Evolutionary conservation across 2,113 vertebrate genomes (phyloP).

Genomic region (Lagopus leucura): DNA sequence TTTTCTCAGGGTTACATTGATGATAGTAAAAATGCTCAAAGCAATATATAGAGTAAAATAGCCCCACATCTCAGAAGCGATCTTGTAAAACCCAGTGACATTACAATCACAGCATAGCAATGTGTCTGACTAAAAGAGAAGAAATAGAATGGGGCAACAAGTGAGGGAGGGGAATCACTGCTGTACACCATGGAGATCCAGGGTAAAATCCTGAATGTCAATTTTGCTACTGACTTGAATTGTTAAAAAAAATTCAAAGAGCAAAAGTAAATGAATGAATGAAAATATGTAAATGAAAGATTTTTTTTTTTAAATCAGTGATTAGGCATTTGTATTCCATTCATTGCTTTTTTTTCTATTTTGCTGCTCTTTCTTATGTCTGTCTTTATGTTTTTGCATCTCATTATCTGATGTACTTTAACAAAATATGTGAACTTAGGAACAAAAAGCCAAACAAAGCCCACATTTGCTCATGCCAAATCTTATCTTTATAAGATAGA

Average conservation of each 20-base stretch:
- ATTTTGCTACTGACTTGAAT: background rate
- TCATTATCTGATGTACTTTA: background rate
- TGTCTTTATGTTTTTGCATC: background rate
- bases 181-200: background rate
- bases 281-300: background rate
- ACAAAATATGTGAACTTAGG: slow-evolving; percentile 8
- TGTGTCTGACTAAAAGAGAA: background rate
- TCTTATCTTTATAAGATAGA: background rate
- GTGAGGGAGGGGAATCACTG: background rate
- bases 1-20: background rate
- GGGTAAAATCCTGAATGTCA: background rate
- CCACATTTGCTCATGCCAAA: background rate
- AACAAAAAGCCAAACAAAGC: slow-evolving; percentile 21
- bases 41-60: background rate
- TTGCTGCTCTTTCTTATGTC: background rate
- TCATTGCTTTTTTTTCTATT: background rate
- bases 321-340: background rate
- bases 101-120: background rate
- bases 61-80: background rate
- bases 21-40: background rate
- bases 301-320: background rate
- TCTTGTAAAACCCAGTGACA: background rate
- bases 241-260: background rate
- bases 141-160: background rate
- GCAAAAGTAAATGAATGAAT: background rate